phyloP scores from a whole-genome alignment of 2,797 vertebrate genomes.

The Halcyon leucocephala region DNA sequence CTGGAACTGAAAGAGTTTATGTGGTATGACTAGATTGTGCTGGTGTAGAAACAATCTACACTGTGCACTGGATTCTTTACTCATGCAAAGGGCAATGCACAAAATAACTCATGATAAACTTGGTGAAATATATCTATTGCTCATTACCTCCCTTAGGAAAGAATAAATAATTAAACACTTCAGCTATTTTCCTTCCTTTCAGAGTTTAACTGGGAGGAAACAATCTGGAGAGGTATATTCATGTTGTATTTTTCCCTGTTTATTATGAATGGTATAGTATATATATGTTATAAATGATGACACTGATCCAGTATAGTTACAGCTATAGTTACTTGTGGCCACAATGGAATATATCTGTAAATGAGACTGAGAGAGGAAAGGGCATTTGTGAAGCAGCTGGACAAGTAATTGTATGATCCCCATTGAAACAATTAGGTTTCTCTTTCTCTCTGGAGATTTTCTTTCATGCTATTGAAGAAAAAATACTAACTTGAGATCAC shows the following conservation, averaged over 20 bases:
- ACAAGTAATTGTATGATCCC: neutral
- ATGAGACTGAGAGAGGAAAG: neutral
- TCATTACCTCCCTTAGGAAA: neutral
- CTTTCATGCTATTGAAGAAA: neutral
- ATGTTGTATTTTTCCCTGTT: neutral
- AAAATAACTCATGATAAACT: neutral
- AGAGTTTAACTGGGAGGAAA: neutral
- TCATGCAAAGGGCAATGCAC: neutral
- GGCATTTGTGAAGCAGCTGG: neutral
- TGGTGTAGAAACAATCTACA: neutral
- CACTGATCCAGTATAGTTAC: neutral
- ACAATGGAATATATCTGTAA: neutral
- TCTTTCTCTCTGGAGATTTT: neutral
- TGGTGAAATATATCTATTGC: neutral
- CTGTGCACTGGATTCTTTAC: neutral
- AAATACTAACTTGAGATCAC: neutral
- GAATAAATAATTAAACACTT: neutral
- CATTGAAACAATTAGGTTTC: neutral
- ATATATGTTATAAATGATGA: neutral
- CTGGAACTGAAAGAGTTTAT: neutral
- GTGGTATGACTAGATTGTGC: neutral
- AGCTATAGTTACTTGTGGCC: neutral
- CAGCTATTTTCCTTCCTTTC: neutral
- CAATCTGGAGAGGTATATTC: neutral
- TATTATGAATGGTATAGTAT: neutral